Evolutionary conservation across 2,797 vertebrate species (phyloP).

Genomic region (Melopsittacus undulatus): DNA sequence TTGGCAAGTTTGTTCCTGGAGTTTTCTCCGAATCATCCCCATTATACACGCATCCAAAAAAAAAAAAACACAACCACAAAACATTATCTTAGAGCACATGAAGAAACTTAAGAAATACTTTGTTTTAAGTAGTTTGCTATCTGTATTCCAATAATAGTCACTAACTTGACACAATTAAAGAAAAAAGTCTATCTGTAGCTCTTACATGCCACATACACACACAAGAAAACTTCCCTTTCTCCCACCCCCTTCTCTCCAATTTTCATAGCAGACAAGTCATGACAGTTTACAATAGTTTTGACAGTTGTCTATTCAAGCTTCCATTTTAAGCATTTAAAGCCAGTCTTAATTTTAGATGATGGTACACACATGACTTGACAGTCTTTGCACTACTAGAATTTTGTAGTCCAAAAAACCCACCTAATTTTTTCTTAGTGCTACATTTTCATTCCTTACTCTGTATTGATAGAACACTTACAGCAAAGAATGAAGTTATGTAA

Average conservation of each 20-base stretch:
- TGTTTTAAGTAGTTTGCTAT: neutral
- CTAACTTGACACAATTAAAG: neutral
- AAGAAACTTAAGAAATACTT: neutral
- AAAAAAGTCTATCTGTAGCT: neutral
- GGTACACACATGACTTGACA: neutral
- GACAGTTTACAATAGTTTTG: neutral
- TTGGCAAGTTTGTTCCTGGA: too few relatives aligned
- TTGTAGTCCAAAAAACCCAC: neutral
- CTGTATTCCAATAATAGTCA: neutral
- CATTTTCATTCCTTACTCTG: neutral
- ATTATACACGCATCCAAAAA: neutral
- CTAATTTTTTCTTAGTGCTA: neutral
- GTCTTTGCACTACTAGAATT: neutral
- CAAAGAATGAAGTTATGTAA: neutral
- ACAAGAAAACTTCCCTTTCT: neutral
- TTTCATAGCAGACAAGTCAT: neutral
- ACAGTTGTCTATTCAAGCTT: neutral
- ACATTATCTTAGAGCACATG: neutral
- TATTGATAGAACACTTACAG: neutral
- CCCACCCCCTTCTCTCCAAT: neutral
- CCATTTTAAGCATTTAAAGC: neutral
- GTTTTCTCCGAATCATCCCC: too few relatives aligned
- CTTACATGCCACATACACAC: neutral
- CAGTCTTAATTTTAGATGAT: neutral
- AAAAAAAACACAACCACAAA: neutral